These are phyloP conservation scores for Ectropis crepuscularia DNA, from an alignment of 2,888 invertebrate genomes.

Conservation along the genomic window DNA sequence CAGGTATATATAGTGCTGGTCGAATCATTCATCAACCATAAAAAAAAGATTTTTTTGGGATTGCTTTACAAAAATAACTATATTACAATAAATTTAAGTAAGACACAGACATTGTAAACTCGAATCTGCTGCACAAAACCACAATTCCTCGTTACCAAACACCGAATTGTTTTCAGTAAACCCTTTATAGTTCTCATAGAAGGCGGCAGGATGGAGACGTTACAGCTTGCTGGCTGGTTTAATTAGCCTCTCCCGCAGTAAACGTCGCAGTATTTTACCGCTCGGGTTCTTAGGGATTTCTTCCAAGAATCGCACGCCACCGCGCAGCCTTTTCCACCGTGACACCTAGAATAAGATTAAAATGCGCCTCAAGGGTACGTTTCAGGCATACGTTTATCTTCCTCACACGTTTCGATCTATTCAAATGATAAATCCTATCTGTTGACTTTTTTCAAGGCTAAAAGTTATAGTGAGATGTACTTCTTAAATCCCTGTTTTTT, in stretches of 20 bases:
- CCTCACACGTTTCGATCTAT: background rate
- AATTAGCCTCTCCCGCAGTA: conserved; percentile 58
- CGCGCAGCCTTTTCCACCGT: conserved; percentile 87
- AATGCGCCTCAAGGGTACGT: conserved; percentile 21
- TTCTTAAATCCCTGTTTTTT: no score
- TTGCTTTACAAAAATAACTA: no score
- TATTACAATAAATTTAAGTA: no score
- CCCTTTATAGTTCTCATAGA: conserved; percentile 28
- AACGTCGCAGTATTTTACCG: conserved; percentile 88
- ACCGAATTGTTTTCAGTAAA: conserved; percentile 20
- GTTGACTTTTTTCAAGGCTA: no score
- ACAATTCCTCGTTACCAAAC: conserved; percentile 6
- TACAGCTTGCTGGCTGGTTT: conserved; percentile 51
- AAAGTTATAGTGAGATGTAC: no score
- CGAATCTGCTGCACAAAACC: background rate
- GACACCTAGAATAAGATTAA: conserved; percentile 65
- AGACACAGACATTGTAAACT: no score
- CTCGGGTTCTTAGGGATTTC: conserved; percentile 88
- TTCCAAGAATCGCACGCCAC: conserved; percentile 87
- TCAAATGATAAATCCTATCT: background rate
- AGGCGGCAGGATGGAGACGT: conserved; percentile 30
- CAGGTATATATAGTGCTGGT: no score
- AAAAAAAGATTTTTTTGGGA: no score
- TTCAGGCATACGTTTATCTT: background rate
- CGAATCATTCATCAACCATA: no score